A percentile compares a stretch with the other conserved stretches of the same genome.
These are phyloP conservation scores for Ochropleura leucogaster DNA, from an alignment of 2,888 invertebrate genomes.

Conservation along the genomic window DNA sequence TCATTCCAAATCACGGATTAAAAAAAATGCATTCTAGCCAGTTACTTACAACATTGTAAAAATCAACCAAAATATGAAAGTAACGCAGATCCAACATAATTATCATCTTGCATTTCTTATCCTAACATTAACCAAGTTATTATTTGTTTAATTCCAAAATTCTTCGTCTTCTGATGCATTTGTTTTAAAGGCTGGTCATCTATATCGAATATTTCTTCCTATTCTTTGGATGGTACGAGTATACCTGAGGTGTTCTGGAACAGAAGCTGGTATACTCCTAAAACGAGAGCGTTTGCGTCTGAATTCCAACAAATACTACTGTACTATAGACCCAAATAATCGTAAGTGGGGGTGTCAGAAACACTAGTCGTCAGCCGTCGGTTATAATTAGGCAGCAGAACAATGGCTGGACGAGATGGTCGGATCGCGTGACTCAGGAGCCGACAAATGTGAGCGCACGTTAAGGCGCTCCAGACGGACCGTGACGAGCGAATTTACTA, in stretches of 20 bases:
- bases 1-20: slow-evolving; percentile 5
- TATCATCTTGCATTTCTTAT: slow-evolving; percentile 17
- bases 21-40: slow-evolving; percentile 14
- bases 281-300: neutral
- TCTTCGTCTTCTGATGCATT: neutral
- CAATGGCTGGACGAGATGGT: slow-evolving; percentile 72
- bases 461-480: slow-evolving; percentile 35
- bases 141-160: slow-evolving; percentile 29
- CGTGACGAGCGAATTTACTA: neutral
- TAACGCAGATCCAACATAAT: slow-evolving; percentile 8
- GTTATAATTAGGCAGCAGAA: slow-evolving; percentile 73
- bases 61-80: slow-evolving; percentile 15
- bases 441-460: slow-evolving; percentile 41
- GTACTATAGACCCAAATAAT: slow-evolving; percentile 42
- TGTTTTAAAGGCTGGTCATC: neutral
- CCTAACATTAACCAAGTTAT: slow-evolving; percentile 10
- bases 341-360: slow-evolving; percentile 61
- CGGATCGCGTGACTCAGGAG: slow-evolving; percentile 73
- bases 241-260: too few relatives aligned
- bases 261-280: neutral
- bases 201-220: neutral
- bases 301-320: neutral
- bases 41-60: slow-evolving; percentile 10
- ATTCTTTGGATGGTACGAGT: neutral
- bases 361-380: slow-evolving; percentile 63